Conservation (phyloP, 2,113 vertebrate genomes). For the Tenebrosternarchus preto region DNA sequence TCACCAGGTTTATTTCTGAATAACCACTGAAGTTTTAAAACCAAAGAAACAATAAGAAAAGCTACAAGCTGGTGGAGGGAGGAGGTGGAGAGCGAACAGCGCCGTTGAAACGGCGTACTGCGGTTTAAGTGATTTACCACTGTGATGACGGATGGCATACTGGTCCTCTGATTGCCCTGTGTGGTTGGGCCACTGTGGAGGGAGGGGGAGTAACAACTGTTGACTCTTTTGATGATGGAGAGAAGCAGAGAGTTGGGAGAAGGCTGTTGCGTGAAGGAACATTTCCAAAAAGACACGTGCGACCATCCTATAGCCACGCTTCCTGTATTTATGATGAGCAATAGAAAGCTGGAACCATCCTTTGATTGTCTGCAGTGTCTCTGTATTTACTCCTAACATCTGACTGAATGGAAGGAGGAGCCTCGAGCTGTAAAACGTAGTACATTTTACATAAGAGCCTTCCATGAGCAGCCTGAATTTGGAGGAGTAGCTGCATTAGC, state of each 20-base stretch:
- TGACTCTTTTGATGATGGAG: slow-evolving; percentile 13
- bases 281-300: slow-evolving; percentile 38
- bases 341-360: slow-evolving; percentile 57
- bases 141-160: background rate
- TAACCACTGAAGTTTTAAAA: no score
- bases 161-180: slow-evolving; percentile 20
- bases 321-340: slow-evolving; percentile 69
- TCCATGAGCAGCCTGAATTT: background rate
- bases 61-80: no score
- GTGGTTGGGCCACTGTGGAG: slow-evolving; percentile 14
- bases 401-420: background rate
- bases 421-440: background rate
- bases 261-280: slow-evolving; percentile 16
- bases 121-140: slow-evolving; percentile 33
- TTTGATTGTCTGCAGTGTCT: slow-evolving; percentile 68
- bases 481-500: background rate
- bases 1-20: background rate
- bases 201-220: background rate
- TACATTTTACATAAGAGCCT: background rate
- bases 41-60: no score
- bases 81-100: no score
- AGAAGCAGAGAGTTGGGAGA: slow-evolving; percentile 15
- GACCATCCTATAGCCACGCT: slow-evolving; percentile 45
- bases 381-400: background rate
- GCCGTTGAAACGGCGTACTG: no score